Base-by-base conservation (phyloP, 2,888 invertebrate species). In the Camponotus fellah region DNA sequence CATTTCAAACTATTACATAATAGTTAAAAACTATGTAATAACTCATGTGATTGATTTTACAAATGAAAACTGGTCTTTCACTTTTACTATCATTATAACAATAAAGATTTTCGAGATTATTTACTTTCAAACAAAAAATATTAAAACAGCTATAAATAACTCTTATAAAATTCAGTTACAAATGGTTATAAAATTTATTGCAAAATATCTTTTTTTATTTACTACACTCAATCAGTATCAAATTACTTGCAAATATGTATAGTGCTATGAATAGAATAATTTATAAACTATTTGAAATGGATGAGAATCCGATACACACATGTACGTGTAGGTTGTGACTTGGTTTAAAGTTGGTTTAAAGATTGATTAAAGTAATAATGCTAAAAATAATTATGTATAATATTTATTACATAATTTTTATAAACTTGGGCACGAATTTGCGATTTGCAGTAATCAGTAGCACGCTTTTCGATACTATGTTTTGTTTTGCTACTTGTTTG, bases 271-370 rank as follows among this genome's bases (percentile, higher is more conserved):
- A 85, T 92, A 89, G 87, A 82, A 84, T 89, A 88, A 88, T 85
- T 82, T 76, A 82, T 86, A 71, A 75, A 86, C 87, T 87, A 87
- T 85, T 86, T 85, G 49, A 86, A 74, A 74, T 91, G 77, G 74
- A 83, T 77, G 83, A 75, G 85, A 84, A 87, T 89, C 84, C 88
- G 88, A 88, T 88, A 91, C 88, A 90, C 83, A 90, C 83, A 92
- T 89, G 88, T 91, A 91, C 91, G 91, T 92, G 91, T 93, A 93
- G 94, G 94, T 94, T 94, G 94, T 93, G 94, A 94, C 88, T 93
- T 93, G 91, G 91, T 91, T 92, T 88, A 90, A 91, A 88, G 86
- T 91, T 87, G 91, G 86, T 91, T 92, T 93, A 62, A 58, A 87
- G 90, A 26, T 89, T 21, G 37, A 91, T 88, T 85, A 89, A 91